These are phyloP conservation scores for Mercenaria mercenaria DNA, from an alignment of 1,140 invertebrate species.

Conservation along the genomic window DNA sequence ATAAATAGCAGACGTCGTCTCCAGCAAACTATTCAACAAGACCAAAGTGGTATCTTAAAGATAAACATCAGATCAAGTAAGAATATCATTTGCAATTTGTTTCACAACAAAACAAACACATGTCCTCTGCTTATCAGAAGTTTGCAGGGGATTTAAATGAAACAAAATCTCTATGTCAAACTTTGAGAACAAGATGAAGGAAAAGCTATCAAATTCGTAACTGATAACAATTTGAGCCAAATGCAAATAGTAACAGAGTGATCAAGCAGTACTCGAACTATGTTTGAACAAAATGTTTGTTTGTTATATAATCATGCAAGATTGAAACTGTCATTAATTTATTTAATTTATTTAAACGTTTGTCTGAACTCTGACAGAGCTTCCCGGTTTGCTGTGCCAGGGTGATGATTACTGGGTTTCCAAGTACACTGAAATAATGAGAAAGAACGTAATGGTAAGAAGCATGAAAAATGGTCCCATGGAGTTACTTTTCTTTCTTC, in stretches of 20 bases:
- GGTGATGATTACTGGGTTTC: too few relatives aligned
- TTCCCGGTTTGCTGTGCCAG: not conserved
- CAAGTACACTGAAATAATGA: too few relatives aligned
- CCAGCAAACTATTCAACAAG: not conserved
- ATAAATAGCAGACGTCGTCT: too few relatives aligned
- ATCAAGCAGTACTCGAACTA: not conserved
- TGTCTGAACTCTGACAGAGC: not conserved
- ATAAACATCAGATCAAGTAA: not conserved
- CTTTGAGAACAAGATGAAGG: not conserved
- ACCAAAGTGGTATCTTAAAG: not conserved
- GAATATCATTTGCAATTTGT: not conserved
- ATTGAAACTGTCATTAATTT: not conserved
- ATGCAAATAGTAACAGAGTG: not conserved
- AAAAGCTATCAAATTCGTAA: not conserved
- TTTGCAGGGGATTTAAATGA: not conserved
- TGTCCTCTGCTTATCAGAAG: not conserved
- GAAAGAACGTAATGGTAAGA: too few relatives aligned
- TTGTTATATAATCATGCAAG: not conserved
- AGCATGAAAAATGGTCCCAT: too few relatives aligned
- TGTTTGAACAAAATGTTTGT: not conserved
- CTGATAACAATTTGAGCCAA: not conserved
- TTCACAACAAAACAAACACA: not conserved
- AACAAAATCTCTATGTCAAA: not conserved
- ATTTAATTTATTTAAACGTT: constrained; percentile 7
- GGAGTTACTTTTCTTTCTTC: too few relatives aligned